Conservation (phyloP, 53 echinoderm and acorn worm species). For the Crossaster papposus region DNA sequence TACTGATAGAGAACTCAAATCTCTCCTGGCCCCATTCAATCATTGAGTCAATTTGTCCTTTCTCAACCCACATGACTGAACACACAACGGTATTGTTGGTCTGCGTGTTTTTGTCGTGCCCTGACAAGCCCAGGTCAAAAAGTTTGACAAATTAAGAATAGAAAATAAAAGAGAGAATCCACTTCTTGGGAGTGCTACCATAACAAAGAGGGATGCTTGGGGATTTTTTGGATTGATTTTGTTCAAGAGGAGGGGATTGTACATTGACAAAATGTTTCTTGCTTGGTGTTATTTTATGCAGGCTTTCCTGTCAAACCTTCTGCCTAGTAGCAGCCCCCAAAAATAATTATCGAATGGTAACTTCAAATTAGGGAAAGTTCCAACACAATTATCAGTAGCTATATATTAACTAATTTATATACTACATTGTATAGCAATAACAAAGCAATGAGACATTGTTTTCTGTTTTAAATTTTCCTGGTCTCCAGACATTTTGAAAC, state of each 20-base stretch:
- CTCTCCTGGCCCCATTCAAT: slow-evolving; percentile 36
- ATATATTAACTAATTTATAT: too few relatives aligned
- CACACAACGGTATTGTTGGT: slow-evolving; percentile 21
- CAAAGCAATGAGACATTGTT: too few relatives aligned
- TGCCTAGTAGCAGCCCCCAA: too few relatives aligned
- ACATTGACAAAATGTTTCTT: neutral
- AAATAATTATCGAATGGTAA: too few relatives aligned
- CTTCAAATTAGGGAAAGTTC: too few relatives aligned
- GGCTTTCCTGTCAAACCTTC: too few relatives aligned
- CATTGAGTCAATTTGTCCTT: slow-evolving; percentile 18
- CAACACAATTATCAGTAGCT: too few relatives aligned
- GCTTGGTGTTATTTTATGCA: neutral
- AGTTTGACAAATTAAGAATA: slow-evolving; percentile 12
- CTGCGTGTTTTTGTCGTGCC: slow-evolving; percentile 50
- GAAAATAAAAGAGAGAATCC: neutral
- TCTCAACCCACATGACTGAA: slow-evolving; percentile 9
- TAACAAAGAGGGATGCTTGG: slow-evolving; percentile 29
- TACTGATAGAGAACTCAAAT: neutral
- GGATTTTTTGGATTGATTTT: slow-evolving; percentile 5
- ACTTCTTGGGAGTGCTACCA: slow-evolving; percentile 25
- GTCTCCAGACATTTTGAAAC: too few relatives aligned
- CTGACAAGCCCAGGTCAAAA: slow-evolving; percentile 52
- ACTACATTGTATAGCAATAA: too few relatives aligned
- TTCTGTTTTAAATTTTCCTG: too few relatives aligned
- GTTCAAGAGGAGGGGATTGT: neutral